Evolutionary conservation across 2,113 vertebrate genomes (phyloP), one percentile per base, ranked within the genome.

Genomic region (Corythornis madagascariensis): DNA sequence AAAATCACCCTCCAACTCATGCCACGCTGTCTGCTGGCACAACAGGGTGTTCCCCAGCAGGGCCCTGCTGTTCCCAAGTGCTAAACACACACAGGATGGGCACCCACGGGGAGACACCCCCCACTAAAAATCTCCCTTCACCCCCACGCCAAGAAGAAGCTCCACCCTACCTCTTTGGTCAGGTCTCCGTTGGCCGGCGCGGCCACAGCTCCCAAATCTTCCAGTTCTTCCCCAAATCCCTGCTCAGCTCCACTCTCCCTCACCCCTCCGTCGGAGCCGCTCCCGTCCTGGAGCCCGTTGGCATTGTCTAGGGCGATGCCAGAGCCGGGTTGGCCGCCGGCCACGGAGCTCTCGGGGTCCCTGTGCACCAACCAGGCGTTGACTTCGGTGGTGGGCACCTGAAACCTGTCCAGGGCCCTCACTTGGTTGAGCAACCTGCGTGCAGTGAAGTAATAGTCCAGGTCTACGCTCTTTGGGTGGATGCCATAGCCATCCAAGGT

Each of bases 401-500:
- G 98, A 89, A 99, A 94, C 95, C 99, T 97, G 97, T 99, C 98
- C 98, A 99, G 98, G 61, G 99, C 98, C 96, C 98, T 98, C 97
- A 99, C 99, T 97, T 98, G 98, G 97, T 98, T 99, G 95, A 99
- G 98, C 88, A 99, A 97, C 88, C 99, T 97, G 26, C 98, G 98
- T 60, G 99, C 98, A 2, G 98, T 98, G 96, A 99, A 99, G 96
- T 98, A 99, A 89, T 98, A 99, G 97, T 99, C 99, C 88, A 99
- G 98, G 96, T 99, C 99, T 97, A 99, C 98, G 80, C 99, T 99
- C 92, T 99, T 99, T 72, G 99, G 99, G 98, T 99, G 99, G 96
- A 99, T 98, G 93, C 98, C 99, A 98, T 99, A 99, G 55, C 99
- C 99, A 79, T 99, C 99, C 98, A 99, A 98, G 91, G 99, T 99